Evolutionary conservation across 2,888 invertebrate species (phyloP).

Genomic region (Ectobius pallidus): DNA sequence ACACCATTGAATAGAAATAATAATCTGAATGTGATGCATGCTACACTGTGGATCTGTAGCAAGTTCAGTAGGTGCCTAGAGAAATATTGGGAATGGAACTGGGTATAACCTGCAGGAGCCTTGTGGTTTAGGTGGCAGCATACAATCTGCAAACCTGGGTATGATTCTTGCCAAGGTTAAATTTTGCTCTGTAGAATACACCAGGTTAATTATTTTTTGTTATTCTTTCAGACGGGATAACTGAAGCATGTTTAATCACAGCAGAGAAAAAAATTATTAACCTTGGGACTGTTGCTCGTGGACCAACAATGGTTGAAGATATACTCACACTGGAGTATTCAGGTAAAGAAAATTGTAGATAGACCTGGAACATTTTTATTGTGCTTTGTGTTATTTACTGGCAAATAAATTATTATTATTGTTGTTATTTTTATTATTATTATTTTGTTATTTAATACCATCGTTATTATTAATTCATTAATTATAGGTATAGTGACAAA

Average conservation of each 20-base stretch:
- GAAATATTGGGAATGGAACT: too few species aligned
- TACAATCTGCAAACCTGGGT: too few species aligned
- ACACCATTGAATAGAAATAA: too few species aligned
- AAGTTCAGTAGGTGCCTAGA: too few species aligned
- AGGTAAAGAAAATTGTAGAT: background rate
- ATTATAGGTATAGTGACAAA: background rate
- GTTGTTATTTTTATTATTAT: background rate
- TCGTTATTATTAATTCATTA: background rate
- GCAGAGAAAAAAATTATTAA: background rate
- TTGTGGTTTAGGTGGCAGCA: too few species aligned
- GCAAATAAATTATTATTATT: background rate
- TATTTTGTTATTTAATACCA: too few species aligned
- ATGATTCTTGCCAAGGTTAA: too few species aligned
- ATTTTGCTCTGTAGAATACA: too few species aligned
- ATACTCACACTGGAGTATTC: background rate
- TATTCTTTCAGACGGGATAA: slow-evolving; percentile 7
- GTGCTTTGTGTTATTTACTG: background rate
- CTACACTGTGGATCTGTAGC: too few species aligned
- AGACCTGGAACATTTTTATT: background rate
- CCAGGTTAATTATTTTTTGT: background rate
- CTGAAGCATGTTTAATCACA: background rate
- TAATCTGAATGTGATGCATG: too few species aligned
- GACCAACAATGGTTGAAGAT: background rate
- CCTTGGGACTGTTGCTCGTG: background rate
- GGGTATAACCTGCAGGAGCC: too few species aligned